Evolutionary conservation across 2,113 vertebrate species (phyloP), one percentile per base, ranked within the genome.

Genomic region (Amphilophus citrinellus): DNA sequence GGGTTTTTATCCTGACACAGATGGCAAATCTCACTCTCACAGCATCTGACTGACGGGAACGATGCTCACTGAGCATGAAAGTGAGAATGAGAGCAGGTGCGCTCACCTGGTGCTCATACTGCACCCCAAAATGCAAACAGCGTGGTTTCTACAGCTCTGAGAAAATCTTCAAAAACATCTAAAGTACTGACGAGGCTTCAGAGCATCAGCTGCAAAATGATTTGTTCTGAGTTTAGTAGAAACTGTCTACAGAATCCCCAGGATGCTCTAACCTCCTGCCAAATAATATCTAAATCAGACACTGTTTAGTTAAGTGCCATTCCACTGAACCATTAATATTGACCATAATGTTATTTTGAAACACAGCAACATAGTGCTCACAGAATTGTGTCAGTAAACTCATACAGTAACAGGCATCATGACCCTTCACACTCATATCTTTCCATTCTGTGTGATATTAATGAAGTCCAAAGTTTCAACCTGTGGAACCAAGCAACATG

Each of bases 31-130:
- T 47, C 65, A 18, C 24, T 71, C 42, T 71, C 42, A 71, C 42
- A 71, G 65, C 42, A 1, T 68, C 65, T 68, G 65, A 68, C 3
- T 68, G 65, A 50, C 22, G 9, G 47, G 42, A 30, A 30, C 22
- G 9, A 30, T 50, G 65, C 42, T 68, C 65, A 68, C n/a, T 17
- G 9, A 68, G 22, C 65, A 50, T 30, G 42, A 68, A 50, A 47
- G 65, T 50, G 65, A 50, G 65, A 50, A 30, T 18, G 22, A 68
- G 22, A 68, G 65, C 65, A 68, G 65, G 42, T 68, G 65, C 15
- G 5, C 65, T 68, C 65, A 50, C 65, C 65, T 68, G 65, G 65
- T 50, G 65, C 18, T 50, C 65, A 2, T 18, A 4, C 42, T 30
- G 65, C 42, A 27, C 42, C 42, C 65, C 65, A 50, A 50, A 18